Conservation (phyloP, 1,140 invertebrate species). For the Aplysia californica region DNA sequence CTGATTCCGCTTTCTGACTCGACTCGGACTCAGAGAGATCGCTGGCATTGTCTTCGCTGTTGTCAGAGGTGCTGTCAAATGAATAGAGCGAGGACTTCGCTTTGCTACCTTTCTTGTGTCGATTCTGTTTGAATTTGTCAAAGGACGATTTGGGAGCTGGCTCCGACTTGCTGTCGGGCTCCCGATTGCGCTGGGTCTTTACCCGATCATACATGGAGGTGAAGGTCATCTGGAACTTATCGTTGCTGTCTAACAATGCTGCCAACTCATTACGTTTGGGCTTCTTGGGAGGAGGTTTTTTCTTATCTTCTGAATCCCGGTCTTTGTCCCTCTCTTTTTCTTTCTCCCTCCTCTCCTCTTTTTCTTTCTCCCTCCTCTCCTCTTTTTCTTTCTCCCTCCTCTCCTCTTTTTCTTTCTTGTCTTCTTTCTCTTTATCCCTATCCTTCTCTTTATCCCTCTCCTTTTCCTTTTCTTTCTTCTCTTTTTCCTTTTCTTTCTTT, state of each 20-base stretch:
- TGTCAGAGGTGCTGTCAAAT: constrained; percentile 26
- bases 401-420: constrained; percentile 5
- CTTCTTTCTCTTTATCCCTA: neutral
- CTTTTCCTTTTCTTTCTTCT: constrained; percentile 12
- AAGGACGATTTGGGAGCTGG: constrained; percentile 34
- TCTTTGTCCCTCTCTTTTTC: constrained; percentile 5
- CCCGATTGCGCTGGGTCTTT: constrained; percentile 77
- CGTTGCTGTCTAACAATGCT: constrained; percentile 26
- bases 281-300: constrained; percentile 19
- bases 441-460: neutral
- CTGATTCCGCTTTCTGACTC: neutral
- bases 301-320: constrained; percentile 8
- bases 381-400: neutral
- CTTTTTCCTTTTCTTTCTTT: neutral
- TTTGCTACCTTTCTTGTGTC: constrained; percentile 36
- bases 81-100: constrained; percentile 20
- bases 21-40: constrained; percentile 4
- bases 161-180: neutral
- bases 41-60: constrained; percentile 14
- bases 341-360: constrained; percentile 10
- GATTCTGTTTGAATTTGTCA: constrained; percentile 30
- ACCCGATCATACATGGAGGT: constrained; percentile 99
- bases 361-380: neutral
- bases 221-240: constrained; percentile 69
- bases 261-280: constrained; percentile 30